phyloP scores from a whole-genome alignment of 2,797 vertebrate species.

The Danio jaintianensis region DNA sequence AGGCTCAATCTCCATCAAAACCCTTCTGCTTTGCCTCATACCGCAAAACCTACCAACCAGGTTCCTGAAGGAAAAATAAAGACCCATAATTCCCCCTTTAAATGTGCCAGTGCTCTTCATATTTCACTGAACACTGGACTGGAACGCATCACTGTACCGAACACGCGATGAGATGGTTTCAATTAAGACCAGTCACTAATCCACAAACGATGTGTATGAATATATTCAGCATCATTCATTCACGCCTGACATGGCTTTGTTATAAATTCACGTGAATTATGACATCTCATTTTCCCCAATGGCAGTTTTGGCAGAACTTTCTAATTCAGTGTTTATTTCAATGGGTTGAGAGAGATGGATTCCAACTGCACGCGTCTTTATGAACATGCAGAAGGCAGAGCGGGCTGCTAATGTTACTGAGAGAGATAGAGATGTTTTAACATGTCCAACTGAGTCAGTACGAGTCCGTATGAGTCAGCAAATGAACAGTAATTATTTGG shows the following conservation, averaged over 20 bases:
- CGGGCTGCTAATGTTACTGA: not conserved
- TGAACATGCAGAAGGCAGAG: slow-evolving; percentile 51
- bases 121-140: slow-evolving; percentile 44
- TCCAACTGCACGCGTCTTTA: slow-evolving; percentile 66
- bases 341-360: slow-evolving; percentile 69
- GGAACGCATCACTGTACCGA: slow-evolving; percentile 32
- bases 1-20: slow-evolving; percentile 23
- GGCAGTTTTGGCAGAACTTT: slow-evolving; percentile 42
- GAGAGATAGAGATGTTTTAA: slow-evolving; percentile 4
- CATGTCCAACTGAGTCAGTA: slow-evolving; percentile 7
- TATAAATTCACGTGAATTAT: slow-evolving; percentile 63
- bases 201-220: slow-evolving; percentile 59
- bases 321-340: slow-evolving; percentile 71
- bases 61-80: slow-evolving; percentile 50
- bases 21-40: slow-evolving; percentile 28
- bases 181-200: slow-evolving; percentile 71
- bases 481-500: too few species aligned
- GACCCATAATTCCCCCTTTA: slow-evolving; percentile 36
- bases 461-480: too few species aligned
- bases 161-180: slow-evolving; percentile 66
- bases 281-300: slow-evolving; percentile 42
- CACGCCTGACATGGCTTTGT: slow-evolving; percentile 52
- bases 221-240: slow-evolving; percentile 64
- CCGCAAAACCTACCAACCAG: slow-evolving; percentile 35
- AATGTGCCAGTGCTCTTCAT: slow-evolving; percentile 38